Base-by-base conservation (phyloP, 2,797 vertebrate genomes). In the Sparidentex hasta region DNA sequence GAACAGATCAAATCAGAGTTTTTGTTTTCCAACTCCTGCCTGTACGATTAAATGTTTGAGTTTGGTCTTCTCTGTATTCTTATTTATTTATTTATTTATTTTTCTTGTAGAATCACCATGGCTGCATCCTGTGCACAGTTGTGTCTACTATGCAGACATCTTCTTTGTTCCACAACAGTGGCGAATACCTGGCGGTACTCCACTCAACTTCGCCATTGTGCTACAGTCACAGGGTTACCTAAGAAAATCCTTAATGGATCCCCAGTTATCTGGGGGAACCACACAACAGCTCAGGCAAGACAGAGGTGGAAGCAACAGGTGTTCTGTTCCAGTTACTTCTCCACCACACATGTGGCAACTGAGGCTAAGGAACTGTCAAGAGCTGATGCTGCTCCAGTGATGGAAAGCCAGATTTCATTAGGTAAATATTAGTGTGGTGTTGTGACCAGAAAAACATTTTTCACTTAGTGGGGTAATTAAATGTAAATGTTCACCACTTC, bases 341-440 rank as follows among this genome's bases (percentile, higher is more conserved):
- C 73, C 23, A 27, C n/a, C 21, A 89, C 77, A 87, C 83, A 85
- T 68, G 29, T 82, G 29, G 52, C 65, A 76, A 73, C 71, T 20
- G 82, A 87, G 20, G 51, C 5, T 0, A 83, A 76, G 13, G 74
- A 83, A n/a, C 51, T 72, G 20, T 76, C 78, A 25, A 59, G 20
- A 75, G 56, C 62, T 33, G 65, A 83, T 87, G 72, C 17, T 27
- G 80, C 92, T 82, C 85, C 95, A 88, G 85, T 94, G 88, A 88
- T 93, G 90, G 91, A 90, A 91, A 93, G 80, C 72, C 82, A 73
- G 27, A 62, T 69, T 4, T 33, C 58, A 58, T 72, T 91, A 48
- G 92, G 95, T 95, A 81, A 4, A 14, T 71, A 52, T 52, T 71
- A 7, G 14, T 63, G 74, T 82, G 6, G 5, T 65, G 5, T 58